A percentile compares a stretch with the other conserved stretches of the same genome.
These are phyloP conservation scores for Acestrorhynchus altus DNA, from an alignment of 2,797 vertebrate genomes.

Conservation along the genomic window DNA sequence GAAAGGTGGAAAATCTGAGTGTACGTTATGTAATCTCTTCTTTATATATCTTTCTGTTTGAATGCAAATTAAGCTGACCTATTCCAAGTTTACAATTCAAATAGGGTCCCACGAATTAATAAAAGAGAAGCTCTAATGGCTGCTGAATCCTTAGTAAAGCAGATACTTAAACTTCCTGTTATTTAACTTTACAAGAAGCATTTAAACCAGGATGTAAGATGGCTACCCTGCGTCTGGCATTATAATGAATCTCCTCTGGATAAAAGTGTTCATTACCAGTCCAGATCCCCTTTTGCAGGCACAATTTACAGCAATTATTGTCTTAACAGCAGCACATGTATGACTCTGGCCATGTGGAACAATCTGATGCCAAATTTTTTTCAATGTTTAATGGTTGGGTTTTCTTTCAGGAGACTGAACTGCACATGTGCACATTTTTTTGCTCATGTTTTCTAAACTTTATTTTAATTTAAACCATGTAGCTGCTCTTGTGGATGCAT, in stretches of 20 bases:
- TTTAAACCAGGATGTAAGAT: slow-evolving; percentile 37
- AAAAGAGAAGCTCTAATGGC: neutral
- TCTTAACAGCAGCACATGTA: slow-evolving; percentile 23
- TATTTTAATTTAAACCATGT: too few relatives aligned
- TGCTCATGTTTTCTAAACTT: too few relatives aligned
- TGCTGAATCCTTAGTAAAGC: slow-evolving; percentile 25
- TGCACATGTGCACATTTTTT: too few relatives aligned
- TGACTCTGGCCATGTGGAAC: neutral
- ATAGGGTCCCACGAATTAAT: neutral
- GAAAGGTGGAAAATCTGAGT: neutral
- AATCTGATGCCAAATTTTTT: neutral
- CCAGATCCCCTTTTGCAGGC: slow-evolving; percentile 51
- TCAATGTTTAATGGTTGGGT: neutral
- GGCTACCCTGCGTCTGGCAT: slow-evolving; percentile 31
- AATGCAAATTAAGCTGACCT: too few relatives aligned
- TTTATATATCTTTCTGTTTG: neutral
- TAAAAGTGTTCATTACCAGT: slow-evolving; percentile 49
- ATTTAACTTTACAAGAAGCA: slow-evolving; percentile 53
- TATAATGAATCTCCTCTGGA: slow-evolving; percentile 43
- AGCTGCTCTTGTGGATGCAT: too few relatives aligned
- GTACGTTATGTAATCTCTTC: neutral
- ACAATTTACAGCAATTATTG: slow-evolving; percentile 50
- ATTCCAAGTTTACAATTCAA: neutral
- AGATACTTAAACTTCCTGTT: slow-evolving; percentile 36
- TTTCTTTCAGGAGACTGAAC: neutral